Evolutionary conservation across 2,888 invertebrate species (phyloP), one percentile per base, ranked within the genome.

Genomic region (Mythimna vitellina): DNA sequence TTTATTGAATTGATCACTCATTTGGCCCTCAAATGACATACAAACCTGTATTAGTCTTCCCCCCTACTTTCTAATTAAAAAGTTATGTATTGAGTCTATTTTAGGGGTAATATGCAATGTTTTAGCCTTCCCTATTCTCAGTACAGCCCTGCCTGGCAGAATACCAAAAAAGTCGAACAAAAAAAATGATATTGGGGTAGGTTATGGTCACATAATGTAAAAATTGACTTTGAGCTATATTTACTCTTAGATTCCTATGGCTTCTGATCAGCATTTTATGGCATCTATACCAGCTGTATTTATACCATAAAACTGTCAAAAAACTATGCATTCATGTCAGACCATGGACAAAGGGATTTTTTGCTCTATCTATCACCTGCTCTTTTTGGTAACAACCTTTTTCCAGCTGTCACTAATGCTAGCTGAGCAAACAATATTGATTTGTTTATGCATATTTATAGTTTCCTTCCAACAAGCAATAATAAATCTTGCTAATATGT

Each of bases 131-230:
- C 63, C 38, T 78, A 54, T 70, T 65, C 61, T 65, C 63, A 67
- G 79, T 62, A 71, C 57, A 67, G 62, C 67, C 78, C 82, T 82
- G 80, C 83, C 79, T 84, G 86, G 86, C 86, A 76, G 29, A 64
- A 69, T 68, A 84, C 84, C 85, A 84, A 74, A 69, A 68, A 73
- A 66, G 29, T 32, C 49, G 25, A 65, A 35, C 38, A 64, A 82
- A 80, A 80, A 76, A 81, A 51, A 67, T 64, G 9, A 54, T 56
- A 69, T 72, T 75, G 58, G 66, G 77, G 49, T 79, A 79, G 74
- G 83, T 72, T 82, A 76, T 79, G 82, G 63, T 65, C 57, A 66
- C 22, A 51, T 29, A 64, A 17, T 69, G 14, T 29, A 46, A 73
- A 66, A 82, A 60, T 25, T 70, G 74, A 61, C 69, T 69, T 62